Evolutionary conservation across 2,113 vertebrate genomes (phyloP).

Genomic region (Potamarius usumacintae): DNA sequence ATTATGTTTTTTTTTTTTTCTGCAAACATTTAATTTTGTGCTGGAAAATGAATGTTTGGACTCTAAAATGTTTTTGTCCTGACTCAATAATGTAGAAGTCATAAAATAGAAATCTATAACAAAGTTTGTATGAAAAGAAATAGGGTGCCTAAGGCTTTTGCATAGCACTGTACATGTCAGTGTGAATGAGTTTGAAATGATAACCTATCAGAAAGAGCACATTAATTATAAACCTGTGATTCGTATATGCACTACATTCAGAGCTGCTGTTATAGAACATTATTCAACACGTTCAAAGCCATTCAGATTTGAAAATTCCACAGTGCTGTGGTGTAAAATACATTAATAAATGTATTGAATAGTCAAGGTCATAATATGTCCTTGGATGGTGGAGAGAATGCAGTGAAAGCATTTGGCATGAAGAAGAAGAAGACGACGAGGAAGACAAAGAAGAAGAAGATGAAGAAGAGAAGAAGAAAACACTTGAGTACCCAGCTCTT

Average conservation of each 20-base stretch:
- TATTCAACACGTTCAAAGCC: background rate
- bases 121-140: no score
- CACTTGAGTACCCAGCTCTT: slow-evolving; percentile 18
- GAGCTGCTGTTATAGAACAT: background rate
- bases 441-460: no score
- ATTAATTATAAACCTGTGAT: background rate
- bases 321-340: background rate
- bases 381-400: background rate
- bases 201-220: background rate
- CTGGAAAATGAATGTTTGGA: no score
- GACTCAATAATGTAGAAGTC: no score
- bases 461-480: no score
- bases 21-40: no score
- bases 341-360: background rate
- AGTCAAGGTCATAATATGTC: background rate
- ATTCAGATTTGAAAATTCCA: background rate
- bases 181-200: background rate
- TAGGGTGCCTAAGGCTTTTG: no score
- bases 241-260: background rate
- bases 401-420: background rate
- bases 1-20: no score
- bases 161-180: background rate
- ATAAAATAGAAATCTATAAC: no score
- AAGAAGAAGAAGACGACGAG: no score
- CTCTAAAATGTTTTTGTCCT: no score